phyloP scores from a whole-genome alignment of 2,888 invertebrate species.

The Beris chalybata region DNA sequence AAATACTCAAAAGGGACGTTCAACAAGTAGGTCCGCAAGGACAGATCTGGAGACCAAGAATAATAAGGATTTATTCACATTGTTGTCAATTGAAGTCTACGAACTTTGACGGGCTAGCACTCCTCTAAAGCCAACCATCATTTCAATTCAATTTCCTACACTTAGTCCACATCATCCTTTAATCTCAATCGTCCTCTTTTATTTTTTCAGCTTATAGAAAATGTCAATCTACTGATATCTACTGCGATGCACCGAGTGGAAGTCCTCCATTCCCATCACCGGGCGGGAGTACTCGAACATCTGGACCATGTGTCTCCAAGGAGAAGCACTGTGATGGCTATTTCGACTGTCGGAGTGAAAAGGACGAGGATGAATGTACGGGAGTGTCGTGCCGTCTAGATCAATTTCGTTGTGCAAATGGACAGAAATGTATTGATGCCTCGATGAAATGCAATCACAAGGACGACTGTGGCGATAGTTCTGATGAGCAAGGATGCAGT shows the following conservation, averaged over 20 bases:
- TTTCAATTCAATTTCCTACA: too few species aligned
- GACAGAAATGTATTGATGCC: slow-evolving; percentile 78
- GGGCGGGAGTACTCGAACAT: slow-evolving; percentile 50
- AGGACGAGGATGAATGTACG: slow-evolving; percentile 78
- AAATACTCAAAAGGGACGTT: neutral
- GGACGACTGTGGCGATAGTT: slow-evolving; percentile 88
- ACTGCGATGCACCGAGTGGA: slow-evolving; percentile 73
- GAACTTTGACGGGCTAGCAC: neutral
- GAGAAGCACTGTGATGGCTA: slow-evolving; percentile 90
- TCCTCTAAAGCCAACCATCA: too few species aligned
- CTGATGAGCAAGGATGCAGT: slow-evolving; percentile 90
- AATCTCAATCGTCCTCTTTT: too few species aligned
- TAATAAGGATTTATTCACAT: slow-evolving; percentile 1
- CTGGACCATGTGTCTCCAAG: slow-evolving; percentile 83
- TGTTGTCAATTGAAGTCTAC: slow-evolving; percentile 3
- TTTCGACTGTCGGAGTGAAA: slow-evolving; percentile 80
- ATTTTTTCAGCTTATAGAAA: slow-evolving; percentile 76
- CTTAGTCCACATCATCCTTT: too few species aligned
- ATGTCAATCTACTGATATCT: slow-evolving; percentile 85
- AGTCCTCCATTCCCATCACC: slow-evolving; percentile 55
- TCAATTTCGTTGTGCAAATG: slow-evolving; percentile 82
- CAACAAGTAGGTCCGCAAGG: neutral
- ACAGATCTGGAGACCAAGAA: neutral
- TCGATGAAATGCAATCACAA: slow-evolving; percentile 82
- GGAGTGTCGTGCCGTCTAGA: slow-evolving; percentile 74